phyloP scores from a whole-genome alignment of 2,888 invertebrate genomes.

The Hartigia nigra region DNA sequence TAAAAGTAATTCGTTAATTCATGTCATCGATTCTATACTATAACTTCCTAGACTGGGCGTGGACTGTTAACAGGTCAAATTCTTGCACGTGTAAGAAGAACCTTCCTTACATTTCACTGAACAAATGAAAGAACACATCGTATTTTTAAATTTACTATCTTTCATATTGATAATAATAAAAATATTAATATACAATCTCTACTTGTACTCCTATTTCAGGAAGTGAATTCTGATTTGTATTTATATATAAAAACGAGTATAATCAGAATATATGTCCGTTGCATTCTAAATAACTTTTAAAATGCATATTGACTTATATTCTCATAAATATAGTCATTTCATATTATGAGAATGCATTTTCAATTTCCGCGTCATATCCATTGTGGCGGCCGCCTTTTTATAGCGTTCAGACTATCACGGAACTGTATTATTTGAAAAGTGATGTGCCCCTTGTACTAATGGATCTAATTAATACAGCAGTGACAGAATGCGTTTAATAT shows the following conservation, averaged over 20 bases:
- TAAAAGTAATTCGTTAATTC: background rate
- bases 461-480: background rate
- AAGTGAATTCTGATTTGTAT: background rate
- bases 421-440: background rate
- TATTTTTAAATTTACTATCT: too few species aligned
- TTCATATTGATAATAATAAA: too few species aligned
- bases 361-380: background rate
- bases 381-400: too few species aligned
- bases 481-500: background rate
- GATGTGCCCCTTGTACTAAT: background rate
- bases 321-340: background rate
- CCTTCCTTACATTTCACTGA: background rate
- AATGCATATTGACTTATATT: background rate
- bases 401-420: too few species aligned
- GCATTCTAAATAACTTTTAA: background rate
- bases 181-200: background rate
- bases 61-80: background rate
- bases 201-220: background rate
- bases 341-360: background rate
- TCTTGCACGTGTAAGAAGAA: background rate
- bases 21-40: background rate
- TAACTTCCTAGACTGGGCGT: background rate
- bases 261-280: background rate
- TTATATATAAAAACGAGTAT: background rate
- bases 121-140: background rate